phyloP scores from a whole-genome alignment of 2,888 invertebrate species.

The Drosophila planitibia region DNA sequence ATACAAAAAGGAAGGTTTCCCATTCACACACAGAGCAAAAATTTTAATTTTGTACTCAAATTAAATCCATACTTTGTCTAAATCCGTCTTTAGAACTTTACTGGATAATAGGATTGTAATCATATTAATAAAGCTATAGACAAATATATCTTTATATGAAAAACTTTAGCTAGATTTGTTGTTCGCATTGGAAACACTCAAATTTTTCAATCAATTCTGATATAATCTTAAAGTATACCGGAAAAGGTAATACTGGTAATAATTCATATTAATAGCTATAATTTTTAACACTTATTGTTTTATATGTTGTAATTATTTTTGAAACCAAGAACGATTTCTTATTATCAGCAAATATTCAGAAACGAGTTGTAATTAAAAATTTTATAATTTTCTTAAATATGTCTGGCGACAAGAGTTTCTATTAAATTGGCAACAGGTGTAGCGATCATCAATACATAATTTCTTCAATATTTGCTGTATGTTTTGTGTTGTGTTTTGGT shows the following conservation, averaged over 20 bases:
- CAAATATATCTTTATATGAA: no score
- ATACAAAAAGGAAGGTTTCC: neutral
- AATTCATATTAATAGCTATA: neutral
- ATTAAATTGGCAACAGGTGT: constrained; percentile 36
- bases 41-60: no score
- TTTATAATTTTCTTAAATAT: neutral
- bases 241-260: neutral
- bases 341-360: neutral
- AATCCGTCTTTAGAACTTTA: no score
- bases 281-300: neutral
- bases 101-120: no score
- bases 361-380: neutral
- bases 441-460: constrained; percentile 70
- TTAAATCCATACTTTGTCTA: no score
- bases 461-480: constrained; percentile 69
- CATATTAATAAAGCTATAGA: no score
- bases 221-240: neutral
- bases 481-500: constrained; percentile 64
- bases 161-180: no score
- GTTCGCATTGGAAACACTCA: no score
- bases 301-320: neutral
- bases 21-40: neutral
- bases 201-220: no score
- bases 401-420: constrained; percentile 2
- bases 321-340: neutral